A percentile compares a stretch with the other conserved stretches of the same genome.
phyloP scores from a whole-genome alignment of 2,113 vertebrate species.

The Azemiops feae region DNA sequence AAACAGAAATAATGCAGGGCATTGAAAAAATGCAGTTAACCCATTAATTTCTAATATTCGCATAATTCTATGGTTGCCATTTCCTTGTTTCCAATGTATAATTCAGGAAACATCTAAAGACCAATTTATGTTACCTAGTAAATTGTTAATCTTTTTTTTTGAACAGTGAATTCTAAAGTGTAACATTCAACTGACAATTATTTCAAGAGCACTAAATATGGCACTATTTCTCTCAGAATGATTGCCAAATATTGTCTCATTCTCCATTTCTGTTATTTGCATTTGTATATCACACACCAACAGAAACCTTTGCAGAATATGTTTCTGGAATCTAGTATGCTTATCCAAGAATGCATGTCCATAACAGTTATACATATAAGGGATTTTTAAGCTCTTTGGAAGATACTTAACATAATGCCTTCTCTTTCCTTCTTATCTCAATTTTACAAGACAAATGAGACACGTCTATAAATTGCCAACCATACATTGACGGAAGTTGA shows the following conservation, averaged over 20 bases:
- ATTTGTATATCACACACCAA: neutral
- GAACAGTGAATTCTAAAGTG: neutral
- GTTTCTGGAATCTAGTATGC: neutral
- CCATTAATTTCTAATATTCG: neutral
- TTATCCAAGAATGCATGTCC: neutral
- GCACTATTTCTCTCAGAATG: neutral
- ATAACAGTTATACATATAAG: slow-evolving; percentile 13
- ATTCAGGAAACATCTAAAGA: neutral
- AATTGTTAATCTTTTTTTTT: neutral
- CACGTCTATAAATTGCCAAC: neutral
- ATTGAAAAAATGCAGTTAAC: neutral
- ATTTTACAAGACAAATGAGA: neutral
- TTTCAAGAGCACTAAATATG: neutral
- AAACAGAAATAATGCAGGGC: neutral
- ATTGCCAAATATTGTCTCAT: neutral
- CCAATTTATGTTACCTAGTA: neutral
- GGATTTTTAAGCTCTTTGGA: slow-evolving; percentile 1
- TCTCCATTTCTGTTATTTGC: neutral
- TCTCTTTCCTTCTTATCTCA: slow-evolving; percentile 10
- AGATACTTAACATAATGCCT: slow-evolving; percentile 8
- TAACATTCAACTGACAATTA: neutral
- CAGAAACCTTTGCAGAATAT: neutral
- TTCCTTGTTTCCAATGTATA: neutral
- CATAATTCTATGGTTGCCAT: neutral
- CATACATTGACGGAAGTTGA: neutral